Evolutionary conservation across 1,140 invertebrate genomes (phyloP).

Genomic region (Philotrypesis tridentata): DNA sequence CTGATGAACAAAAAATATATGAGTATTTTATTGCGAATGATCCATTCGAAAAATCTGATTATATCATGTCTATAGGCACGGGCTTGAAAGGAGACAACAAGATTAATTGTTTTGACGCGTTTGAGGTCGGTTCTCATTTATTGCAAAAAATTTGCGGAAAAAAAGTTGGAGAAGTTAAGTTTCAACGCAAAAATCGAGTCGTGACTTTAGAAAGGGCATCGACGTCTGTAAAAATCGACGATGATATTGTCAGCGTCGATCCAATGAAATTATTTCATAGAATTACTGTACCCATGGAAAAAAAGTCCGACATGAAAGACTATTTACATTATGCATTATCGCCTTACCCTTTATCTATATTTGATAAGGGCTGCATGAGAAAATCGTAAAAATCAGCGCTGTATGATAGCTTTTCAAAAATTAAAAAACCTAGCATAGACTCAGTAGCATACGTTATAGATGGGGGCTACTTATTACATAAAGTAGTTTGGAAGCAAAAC

Average conservation of each 20-base stretch:
- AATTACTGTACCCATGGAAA: too few relatives aligned
- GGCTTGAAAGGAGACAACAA: background rate
- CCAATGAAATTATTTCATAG: background rate
- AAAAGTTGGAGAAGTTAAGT: background rate
- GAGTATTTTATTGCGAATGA: background rate
- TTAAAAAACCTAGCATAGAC: too few relatives aligned
- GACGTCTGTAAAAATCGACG: background rate
- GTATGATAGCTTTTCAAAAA: too few relatives aligned
- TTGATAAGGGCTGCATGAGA: too few relatives aligned
- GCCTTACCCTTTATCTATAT: too few relatives aligned
- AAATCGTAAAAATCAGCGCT: too few relatives aligned
- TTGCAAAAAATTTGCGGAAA: background rate
- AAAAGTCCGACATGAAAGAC: too few relatives aligned
- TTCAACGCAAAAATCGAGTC: background rate
- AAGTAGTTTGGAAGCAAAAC: too few relatives aligned
- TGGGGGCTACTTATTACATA: too few relatives aligned
- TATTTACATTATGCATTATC: too few relatives aligned
- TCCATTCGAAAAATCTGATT: background rate
- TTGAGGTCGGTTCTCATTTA: background rate
- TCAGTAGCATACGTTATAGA: too few relatives aligned
- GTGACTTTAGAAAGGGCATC: background rate
- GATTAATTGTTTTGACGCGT: constrained; percentile 2
- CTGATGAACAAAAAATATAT: constrained; percentile 49
- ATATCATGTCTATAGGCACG: constrained; percentile 17
- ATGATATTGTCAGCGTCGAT: background rate